Percentiles rank a stretch among this genome's conserved stretches.
phyloP scores from a whole-genome alignment of 1,140 invertebrate species.

The Meloidogyne chitwoodi region DNA sequence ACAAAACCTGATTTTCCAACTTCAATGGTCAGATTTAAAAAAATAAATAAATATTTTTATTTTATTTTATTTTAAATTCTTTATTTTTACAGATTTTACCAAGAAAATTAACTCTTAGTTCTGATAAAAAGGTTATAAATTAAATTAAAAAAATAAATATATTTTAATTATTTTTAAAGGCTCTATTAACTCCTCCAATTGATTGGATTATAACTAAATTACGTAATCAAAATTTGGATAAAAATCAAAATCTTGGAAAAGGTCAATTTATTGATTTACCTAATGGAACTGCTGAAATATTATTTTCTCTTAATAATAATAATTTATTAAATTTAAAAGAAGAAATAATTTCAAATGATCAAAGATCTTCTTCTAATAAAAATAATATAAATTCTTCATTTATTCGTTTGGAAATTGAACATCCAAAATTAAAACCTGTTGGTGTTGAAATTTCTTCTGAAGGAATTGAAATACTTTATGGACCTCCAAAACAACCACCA shows the following conservation, averaged over 20 bases:
- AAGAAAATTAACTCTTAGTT: conserved; percentile 1
- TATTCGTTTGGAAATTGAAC: conserved; percentile 1
- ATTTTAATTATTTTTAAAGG: not conserved
- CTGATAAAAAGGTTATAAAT: conserved; percentile 4
- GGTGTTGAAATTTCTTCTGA: conserved; percentile 3
- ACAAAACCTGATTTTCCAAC: conserved; percentile 17
- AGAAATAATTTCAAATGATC: not conserved
- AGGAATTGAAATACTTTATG: conserved; percentile 20
- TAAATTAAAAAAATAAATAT: not conserved
- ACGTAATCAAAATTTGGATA: not conserved
- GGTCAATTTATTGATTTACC: conserved; percentile 11
- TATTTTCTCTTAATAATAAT: not conserved
- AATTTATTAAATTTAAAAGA: not conserved
- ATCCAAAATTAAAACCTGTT: not conserved
- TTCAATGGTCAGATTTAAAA: too few species aligned
- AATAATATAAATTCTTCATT: not conserved
- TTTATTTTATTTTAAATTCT: too few species aligned
- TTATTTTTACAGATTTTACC: too few species aligned
- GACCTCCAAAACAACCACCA: not conserved
- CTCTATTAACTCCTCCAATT: conserved; percentile 12
- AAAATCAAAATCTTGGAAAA: not conserved
- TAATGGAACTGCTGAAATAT: conserved; percentile 24
- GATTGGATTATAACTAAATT: not conserved
- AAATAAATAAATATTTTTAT: too few species aligned
- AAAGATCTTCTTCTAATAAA: not conserved